Base-by-base conservation (phyloP, 2,888 invertebrate species). In the Melinaea marsaeus region DNA sequence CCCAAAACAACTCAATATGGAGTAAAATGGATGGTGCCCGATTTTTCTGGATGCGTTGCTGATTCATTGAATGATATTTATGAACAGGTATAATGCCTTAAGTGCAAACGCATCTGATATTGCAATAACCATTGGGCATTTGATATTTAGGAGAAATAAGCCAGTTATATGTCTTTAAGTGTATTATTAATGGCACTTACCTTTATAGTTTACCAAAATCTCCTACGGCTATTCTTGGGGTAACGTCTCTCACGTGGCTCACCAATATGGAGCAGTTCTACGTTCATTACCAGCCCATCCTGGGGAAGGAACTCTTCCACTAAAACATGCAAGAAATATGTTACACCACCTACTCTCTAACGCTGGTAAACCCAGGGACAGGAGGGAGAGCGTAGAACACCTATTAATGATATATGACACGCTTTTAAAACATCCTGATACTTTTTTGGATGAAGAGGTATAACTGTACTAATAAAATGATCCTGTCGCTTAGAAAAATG, bases 361-460 rank as follows among this genome's bases (percentile, higher is more conserved):
- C 63, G 91, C 77, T 70, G 86, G 83, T 0, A 79, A 75, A 57
- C 84, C 69, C 51, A 82, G 60, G 63, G 90, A 90, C 64, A 78
- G 81, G 42, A 58, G 83, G 47, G 92, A 92, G 64, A 94, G 95
- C 69, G 89, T 94, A 51, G 93, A 94, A 79, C 91, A 92, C 71
- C 90, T 96, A 58, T 84, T 95, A 71, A 92, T 92, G 74, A 93
- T 90, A 46, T 89, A 79, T 58, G 87, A 90, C 45, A 82, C 78
- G 7, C 71, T 90, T 48, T 69, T 90, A 55, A 84, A 81, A 66
- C 83, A 89, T 72, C 92, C 92, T 45, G 91, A 93, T 74, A 93
- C 95, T 11, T 92, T 96, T 72, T 92, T 95, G 66, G 94, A 93
- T 84, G 94, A 94, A 83, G 92, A 94, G 92, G 96, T 96, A 80